Evolutionary conservation across 2,797 vertebrate genomes (phyloP).

Genomic region (Melanotaenia boesemani): DNA sequence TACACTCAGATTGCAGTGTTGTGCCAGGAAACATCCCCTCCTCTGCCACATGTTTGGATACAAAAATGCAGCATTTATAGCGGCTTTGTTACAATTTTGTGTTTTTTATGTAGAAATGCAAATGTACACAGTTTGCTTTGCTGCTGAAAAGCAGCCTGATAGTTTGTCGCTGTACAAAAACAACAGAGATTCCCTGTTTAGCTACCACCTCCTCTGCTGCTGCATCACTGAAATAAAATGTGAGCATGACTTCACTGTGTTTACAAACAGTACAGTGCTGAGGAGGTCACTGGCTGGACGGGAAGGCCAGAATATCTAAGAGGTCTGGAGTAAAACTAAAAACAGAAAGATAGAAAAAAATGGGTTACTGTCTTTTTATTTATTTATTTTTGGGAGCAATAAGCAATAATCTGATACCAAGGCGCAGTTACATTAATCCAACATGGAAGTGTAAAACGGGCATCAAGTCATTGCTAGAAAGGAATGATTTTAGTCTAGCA

Average conservation of each 20-base stretch:
- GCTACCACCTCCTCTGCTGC: background rate
- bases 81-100: background rate
- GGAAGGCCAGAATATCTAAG: background rate
- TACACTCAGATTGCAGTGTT: slow-evolving; percentile 2
- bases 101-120: background rate
- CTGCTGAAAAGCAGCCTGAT: background rate
- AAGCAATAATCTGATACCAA: no score
- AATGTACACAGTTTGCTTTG: background rate
- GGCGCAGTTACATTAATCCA: background rate
- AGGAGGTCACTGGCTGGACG: background rate
- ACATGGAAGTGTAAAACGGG: background rate
- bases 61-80: background rate
- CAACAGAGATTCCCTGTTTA: background rate
- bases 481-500: background rate
- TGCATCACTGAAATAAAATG: slow-evolving; percentile 3
- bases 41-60: background rate
- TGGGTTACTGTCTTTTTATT: no score
- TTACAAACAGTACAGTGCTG: background rate
- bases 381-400: no score
- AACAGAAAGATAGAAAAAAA: no score
- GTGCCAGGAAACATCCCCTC: slow-evolving; percentile 12
- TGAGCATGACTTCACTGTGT: slow-evolving; percentile 19
- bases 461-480: background rate
- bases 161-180: background rate
- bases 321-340: no score